These are phyloP conservation scores for Lithosia quadra DNA, from an alignment of 2,888 invertebrate genomes.

Conservation along the genomic window DNA sequence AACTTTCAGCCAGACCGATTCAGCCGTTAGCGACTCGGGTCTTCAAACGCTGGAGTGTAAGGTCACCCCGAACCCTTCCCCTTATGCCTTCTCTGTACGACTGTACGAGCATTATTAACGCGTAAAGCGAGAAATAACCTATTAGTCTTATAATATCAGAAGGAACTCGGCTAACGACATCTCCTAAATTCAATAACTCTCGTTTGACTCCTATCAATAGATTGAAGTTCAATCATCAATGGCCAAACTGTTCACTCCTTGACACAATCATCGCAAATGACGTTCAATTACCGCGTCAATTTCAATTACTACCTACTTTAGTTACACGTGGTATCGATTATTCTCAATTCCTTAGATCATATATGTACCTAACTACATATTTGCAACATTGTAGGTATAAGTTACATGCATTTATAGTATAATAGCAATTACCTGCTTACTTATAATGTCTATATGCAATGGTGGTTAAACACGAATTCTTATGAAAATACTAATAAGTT, in stretches of 20 bases:
- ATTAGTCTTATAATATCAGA: no score
- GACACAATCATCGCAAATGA: slow-evolving; percentile 11
- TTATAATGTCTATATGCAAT: neutral
- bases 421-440: no score
- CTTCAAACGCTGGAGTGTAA: no score
- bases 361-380: no score
- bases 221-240: slow-evolving; percentile 18
- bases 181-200: neutral
- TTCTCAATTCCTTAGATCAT: neutral
- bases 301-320: slow-evolving; percentile 14
- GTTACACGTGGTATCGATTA: slow-evolving; percentile 9
- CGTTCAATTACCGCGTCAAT: slow-evolving; percentile 14
- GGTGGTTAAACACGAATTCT: neutral
- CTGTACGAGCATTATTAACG: no score
- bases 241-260: slow-evolving; percentile 12
- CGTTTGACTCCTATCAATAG: neutral
- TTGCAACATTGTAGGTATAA: neutral
- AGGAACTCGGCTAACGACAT: neutral
- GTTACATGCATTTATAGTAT: no score
- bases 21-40: no score
- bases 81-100: no score
- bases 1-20: no score
- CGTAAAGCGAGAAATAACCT: no score
- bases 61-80: no score
- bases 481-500: no score